phyloP scores from a whole-genome alignment of 2,113 vertebrate genomes.

The Myodes glareolus region DNA sequence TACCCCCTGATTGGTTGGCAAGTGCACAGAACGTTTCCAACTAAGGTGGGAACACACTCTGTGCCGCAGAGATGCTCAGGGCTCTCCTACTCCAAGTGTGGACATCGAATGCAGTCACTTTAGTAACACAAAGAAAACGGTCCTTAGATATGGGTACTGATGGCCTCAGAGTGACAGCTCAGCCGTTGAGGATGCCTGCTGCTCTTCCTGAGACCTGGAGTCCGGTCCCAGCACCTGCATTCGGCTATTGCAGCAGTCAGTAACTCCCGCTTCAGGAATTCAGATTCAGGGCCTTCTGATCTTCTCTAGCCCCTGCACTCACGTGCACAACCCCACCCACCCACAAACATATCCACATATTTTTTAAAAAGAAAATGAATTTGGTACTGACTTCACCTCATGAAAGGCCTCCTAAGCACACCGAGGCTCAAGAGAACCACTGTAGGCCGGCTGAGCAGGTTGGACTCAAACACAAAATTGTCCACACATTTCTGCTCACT shows the following conservation, averaged over 20 bases:
- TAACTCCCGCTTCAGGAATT: too few relatives aligned
- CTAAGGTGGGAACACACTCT: neutral
- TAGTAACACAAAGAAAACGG: conserved; percentile 16
- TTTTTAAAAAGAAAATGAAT: neutral
- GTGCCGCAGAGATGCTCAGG: neutral
- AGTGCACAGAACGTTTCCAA: neutral
- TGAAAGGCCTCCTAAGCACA: conserved; percentile 25
- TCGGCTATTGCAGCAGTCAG: neutral
- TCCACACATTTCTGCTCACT: neutral
- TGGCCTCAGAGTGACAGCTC: neutral
- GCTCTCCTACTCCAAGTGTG: conserved; percentile 10
- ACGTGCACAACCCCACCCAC: neutral
- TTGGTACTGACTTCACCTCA: neutral
- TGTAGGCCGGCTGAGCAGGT: neutral
- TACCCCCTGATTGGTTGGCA: neutral
- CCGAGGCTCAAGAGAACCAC: neutral
- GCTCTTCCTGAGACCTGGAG: neutral
- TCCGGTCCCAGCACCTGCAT: neutral
- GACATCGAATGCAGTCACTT: conserved; percentile 16
- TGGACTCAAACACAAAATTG: neutral
- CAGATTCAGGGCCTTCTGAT: neutral
- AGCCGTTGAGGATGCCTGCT: too few relatives aligned
- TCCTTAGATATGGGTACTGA: conserved; percentile 23
- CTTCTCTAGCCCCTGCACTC: neutral
- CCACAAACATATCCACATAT: neutral